Conservation (phyloP, 2,113 vertebrate genomes). For the Epinephelus moara region DNA sequence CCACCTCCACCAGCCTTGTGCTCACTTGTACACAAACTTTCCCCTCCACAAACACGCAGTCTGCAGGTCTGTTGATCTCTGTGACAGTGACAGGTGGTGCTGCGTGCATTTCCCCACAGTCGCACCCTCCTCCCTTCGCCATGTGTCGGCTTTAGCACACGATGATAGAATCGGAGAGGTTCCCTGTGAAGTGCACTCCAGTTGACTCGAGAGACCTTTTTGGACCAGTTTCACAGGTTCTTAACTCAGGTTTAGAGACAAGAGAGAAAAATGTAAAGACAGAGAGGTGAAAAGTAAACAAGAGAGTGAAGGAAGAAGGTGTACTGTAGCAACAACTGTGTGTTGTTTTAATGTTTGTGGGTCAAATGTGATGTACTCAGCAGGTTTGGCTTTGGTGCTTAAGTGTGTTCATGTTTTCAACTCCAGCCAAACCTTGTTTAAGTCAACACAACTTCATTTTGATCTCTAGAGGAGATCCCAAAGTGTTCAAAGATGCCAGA, state of each 20-base stretch:
- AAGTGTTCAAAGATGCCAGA: neutral
- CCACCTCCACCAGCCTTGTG: neutral
- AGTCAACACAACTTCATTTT: neutral
- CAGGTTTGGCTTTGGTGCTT: neutral
- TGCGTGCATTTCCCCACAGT: neutral
- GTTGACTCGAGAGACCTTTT: neutral
- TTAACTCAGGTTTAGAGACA: neutral
- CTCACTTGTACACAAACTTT: neutral
- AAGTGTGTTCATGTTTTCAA: neutral
- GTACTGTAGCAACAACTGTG: neutral
- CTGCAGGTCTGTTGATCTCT: constrained; percentile 30
- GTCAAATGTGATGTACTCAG: neutral
- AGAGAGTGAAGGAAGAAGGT: neutral
- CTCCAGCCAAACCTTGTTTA: neutral
- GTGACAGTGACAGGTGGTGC: constrained; percentile 24
- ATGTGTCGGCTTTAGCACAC: neutral
- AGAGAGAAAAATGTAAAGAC: neutral
- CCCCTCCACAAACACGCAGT: neutral
- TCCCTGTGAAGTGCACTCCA: constrained; percentile 13
- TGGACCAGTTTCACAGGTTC: constrained; percentile 28
- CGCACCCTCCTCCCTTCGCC: neutral
- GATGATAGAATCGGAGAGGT: neutral
- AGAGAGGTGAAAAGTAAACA: neutral
- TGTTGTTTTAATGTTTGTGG: neutral
- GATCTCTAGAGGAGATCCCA: neutral